A percentile compares a stretch with the other conserved stretches of the same genome.
Conservation (phyloP, 2,888 invertebrate genomes). For the Pristionchus arcanus region DNA sequence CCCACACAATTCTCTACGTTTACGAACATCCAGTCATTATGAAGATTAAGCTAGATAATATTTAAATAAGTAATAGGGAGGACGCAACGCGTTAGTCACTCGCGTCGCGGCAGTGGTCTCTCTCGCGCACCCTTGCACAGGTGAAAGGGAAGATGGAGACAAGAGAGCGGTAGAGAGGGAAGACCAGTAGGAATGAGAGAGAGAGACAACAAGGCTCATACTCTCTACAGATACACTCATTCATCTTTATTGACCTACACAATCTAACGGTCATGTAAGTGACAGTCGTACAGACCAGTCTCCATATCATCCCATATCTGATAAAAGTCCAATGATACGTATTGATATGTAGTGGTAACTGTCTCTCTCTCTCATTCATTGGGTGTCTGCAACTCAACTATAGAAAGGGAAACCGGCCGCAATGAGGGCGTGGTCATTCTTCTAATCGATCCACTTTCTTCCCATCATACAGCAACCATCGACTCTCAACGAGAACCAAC, state of each 20-base stretch:
- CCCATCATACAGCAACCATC: conserved; percentile 20
- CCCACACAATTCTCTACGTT: neutral
- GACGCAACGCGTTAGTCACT: conserved; percentile 45
- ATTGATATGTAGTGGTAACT: conserved; percentile 5
- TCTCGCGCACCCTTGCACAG: conserved; percentile 43
- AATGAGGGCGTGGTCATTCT: conserved; percentile 46
- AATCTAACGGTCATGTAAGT: neutral
- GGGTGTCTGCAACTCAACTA: neutral
- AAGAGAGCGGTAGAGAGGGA: conserved; percentile 41
- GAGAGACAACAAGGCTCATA: conserved; percentile 39
- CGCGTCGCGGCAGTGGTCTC: conserved; percentile 36
- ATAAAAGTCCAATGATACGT: neutral
- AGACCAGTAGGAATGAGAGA: conserved; percentile 10
- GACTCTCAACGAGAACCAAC: neutral
- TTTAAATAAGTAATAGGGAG: neutral
- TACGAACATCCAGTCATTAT: neutral
- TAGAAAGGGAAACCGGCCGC: conserved; percentile 30
- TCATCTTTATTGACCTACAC: conserved; percentile 1
- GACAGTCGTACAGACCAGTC: neutral
- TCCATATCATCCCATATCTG: neutral
- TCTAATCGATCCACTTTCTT: conserved; percentile 27
- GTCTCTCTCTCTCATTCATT: neutral
- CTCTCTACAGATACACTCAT: conserved; percentile 10
- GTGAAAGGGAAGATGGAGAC: conserved; percentile 39
- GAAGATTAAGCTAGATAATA: neutral